A percentile compares a stretch with the other conserved stretches of the same genome.
Evolutionary conservation across 2,888 invertebrate genomes (phyloP).

Genomic region (Chamaedrilus cognettii): DNA sequence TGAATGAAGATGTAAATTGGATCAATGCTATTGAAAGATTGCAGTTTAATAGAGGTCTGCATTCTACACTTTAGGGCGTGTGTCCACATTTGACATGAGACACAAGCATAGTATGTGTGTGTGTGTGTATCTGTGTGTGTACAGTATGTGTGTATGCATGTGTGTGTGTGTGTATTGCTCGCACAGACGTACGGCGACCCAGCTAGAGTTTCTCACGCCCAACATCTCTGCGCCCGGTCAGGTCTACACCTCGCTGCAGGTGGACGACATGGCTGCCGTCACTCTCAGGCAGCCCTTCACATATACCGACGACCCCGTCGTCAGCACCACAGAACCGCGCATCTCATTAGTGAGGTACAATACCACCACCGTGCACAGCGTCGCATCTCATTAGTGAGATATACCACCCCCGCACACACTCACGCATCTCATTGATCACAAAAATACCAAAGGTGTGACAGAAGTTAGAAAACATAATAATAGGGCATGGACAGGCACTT

Average conservation of each 20-base stretch:
- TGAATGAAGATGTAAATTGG: too few relatives aligned
- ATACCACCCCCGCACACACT: too few relatives aligned
- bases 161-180: neutral
- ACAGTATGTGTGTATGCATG: neutral
- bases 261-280: conserved; percentile 1
- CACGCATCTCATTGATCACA: too few relatives aligned
- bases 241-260: neutral
- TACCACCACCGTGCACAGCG: too few relatives aligned
- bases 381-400: too few relatives aligned
- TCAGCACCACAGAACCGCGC: neutral
- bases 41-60: too few relatives aligned
- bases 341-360: conserved; percentile 11
- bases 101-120: neutral
- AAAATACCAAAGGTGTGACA: too few relatives aligned
- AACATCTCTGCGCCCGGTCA: neutral
- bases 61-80: too few relatives aligned
- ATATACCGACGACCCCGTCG: neutral
- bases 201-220: conserved; percentile 7
- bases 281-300: neutral
- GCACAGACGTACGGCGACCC: conserved; percentile 16
- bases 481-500: too few relatives aligned
- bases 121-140: neutral
- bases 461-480: too few relatives aligned
- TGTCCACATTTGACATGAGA: too few relatives aligned
- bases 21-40: too few relatives aligned